Conservation (phyloP, 1,140 invertebrate species). For the Oppia nitens region DNA sequence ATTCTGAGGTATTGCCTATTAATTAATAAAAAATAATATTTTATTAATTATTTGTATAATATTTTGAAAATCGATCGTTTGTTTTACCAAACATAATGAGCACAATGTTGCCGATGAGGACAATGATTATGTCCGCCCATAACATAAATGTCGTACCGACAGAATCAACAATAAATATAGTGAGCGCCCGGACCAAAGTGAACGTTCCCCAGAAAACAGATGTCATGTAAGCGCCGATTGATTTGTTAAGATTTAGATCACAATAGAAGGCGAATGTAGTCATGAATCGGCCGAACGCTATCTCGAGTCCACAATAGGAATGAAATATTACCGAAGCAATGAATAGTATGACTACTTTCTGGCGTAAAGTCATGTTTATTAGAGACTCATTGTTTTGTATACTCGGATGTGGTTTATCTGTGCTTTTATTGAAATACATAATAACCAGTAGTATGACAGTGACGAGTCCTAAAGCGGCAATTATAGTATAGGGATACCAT, state of each 20-base stretch:
- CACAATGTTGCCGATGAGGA: neutral
- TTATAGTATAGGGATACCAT: neutral
- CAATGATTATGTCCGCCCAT: neutral
- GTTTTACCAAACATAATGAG: neutral
- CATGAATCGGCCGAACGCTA: conserved; percentile 32
- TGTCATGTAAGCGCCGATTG: conserved; percentile 28
- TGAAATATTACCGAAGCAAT: conserved; percentile 27
- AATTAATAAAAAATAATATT: conserved; percentile 19
- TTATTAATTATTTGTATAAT: conserved; percentile 7
- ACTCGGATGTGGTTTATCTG: neutral
- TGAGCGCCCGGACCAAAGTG: conserved; percentile 27
- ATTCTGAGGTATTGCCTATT: conserved; percentile 15
- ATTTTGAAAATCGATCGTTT: neutral
- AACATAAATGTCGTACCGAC: conserved; percentile 19
- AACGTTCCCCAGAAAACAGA: conserved; percentile 36
- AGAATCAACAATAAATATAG: conserved; percentile 30
- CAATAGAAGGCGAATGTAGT: conserved; percentile 29
- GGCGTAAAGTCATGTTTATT: neutral
- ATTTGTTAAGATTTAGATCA: conserved; percentile 26
- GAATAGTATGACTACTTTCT: neutral
- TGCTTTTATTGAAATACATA: neutral
- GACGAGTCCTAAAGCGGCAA: neutral
- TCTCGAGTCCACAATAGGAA: conserved; percentile 31
- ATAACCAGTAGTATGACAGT: neutral
- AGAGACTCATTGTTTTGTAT: neutral